These are phyloP conservation scores for Philereme vetulata DNA, from an alignment of 2,888 invertebrate species.

Conservation along the genomic window DNA sequence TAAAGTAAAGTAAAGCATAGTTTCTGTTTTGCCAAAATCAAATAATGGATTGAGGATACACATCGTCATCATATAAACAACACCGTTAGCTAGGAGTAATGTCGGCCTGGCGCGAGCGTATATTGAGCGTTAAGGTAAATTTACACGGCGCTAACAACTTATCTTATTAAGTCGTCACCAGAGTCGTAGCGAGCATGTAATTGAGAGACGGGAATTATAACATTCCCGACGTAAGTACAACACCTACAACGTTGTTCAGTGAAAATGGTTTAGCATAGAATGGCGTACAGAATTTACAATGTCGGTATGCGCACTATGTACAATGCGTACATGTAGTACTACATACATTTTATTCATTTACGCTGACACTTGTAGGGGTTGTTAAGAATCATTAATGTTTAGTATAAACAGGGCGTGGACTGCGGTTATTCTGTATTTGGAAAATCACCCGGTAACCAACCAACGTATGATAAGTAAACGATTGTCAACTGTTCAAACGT, in stretches of 20 bases:
- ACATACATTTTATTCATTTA: too few relatives aligned
- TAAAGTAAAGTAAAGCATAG: neutral
- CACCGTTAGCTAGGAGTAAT: conserved; percentile 78
- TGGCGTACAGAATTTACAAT: neutral
- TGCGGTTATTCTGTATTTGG: too few relatives aligned
- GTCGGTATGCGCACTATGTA: too few relatives aligned
- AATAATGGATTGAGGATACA: conserved; percentile 41
- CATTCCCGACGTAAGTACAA: conserved; percentile 52
- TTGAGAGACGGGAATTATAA: conserved; percentile 59
- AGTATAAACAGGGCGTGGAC: too few relatives aligned
- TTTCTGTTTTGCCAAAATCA: conserved; percentile 22
- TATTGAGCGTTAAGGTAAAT: conserved; percentile 79
- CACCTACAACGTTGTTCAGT: conserved; percentile 15
- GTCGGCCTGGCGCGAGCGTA: conserved; percentile 64
- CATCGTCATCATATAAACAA: conserved; percentile 71
- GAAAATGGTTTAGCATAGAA: conserved; percentile 4
- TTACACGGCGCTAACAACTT: conserved; percentile 78
- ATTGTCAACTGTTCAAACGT: too few relatives aligned
- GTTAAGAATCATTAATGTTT: too few relatives aligned
- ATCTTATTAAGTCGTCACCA: conserved; percentile 79
- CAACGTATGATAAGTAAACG: too few relatives aligned
- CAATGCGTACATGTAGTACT: too few relatives aligned
- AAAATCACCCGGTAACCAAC: too few relatives aligned
- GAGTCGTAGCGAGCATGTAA: conserved; percentile 51
- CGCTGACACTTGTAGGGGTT: too few relatives aligned